Evolutionary conservation across 35 echinoderm and acorn worm genomes (phyloP), one percentile per base, ranked within the genome.

Genomic region (Heliocidaris tuberculata): DNA sequence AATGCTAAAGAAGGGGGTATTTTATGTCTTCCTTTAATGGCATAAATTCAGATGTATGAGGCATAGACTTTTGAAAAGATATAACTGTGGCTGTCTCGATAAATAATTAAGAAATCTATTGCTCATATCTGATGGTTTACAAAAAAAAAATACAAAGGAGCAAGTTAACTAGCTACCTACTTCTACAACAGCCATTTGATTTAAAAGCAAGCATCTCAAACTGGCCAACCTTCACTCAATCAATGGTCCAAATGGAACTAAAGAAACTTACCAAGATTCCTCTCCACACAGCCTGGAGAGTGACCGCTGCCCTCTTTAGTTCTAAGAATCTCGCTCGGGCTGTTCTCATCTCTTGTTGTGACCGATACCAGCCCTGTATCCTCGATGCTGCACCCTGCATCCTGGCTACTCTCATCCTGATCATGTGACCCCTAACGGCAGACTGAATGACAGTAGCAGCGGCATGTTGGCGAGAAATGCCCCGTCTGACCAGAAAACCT

Each of bases 351-450:
- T 94, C n/a, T 49, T 31, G 47, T 10, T 48, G 60, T 19, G 92
- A 93, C 47, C 94, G 91, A 85, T 96, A 99, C 87, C 65, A 94
- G 19, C 8, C 94, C 49, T 97, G 97, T 54, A 97, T 96, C 32
- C 42, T 61, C 13, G 85, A 29, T 11, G 86, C 92, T 32, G 94
- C 90, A 32, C 52, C 19, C 59, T 94, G 88, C 86, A 47, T 91
- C 31, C 78, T 49, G 13, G 29, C 42, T 21, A 97, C 56, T 13
- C 47, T 71, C 50, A 65, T 70, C 49, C 94, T 61, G 27, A 60
- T 48, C 31, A 56, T 32, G 85, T 95, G 86, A 50, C 85, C 92
- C 35, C 94, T 86, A 5, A 93, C 32, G 31, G 92, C 31, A 49
- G 93, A 47, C 56, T 95, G 97, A 9, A 97, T 90, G 31, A 85